Percentiles rank a stretch among this genome's conserved stretches.
Conservation (phyloP, 2,113 vertebrate genomes). For the Albula glossodonta region DNA sequence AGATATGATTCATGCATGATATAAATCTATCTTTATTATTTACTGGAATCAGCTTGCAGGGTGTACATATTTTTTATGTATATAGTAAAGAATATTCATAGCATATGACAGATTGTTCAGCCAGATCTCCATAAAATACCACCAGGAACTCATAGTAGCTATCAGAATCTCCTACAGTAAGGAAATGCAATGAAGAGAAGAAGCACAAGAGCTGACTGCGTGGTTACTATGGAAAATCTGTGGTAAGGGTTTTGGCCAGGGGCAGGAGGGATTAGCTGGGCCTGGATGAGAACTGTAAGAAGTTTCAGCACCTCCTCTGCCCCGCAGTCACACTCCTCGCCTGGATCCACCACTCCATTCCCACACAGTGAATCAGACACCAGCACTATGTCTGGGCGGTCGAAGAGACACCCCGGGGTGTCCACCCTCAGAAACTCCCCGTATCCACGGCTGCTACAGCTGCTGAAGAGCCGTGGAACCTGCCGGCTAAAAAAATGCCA, state of each 20-base stretch:
- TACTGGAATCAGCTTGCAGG: too few species aligned
- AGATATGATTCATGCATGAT: neutral
- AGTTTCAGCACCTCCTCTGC: constrained; percentile 7
- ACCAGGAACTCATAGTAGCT: too few species aligned
- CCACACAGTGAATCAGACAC: constrained; percentile 47
- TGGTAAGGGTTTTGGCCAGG: too few species aligned
- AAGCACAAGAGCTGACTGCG: too few species aligned
- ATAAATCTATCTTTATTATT: neutral
- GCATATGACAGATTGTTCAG: too few species aligned
- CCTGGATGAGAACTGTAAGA: neutral
- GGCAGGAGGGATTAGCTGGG: too few species aligned
- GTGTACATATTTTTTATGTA: too few species aligned
- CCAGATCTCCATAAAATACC: too few species aligned
- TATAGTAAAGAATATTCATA: too few species aligned
- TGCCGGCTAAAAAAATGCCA: neutral
- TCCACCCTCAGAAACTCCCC: constrained; percentile 38
- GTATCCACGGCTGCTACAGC: constrained; percentile 30
- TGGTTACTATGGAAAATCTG: too few species aligned
- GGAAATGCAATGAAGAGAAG: too few species aligned
- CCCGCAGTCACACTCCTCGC: constrained; percentile 50
- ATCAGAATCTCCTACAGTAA: too few species aligned
- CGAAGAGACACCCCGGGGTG: constrained; percentile 45
- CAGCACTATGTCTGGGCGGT: constrained; percentile 33
- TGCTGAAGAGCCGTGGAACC: constrained; percentile 55
- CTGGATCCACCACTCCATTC: constrained; percentile 51